Evolutionary conservation across 2,888 invertebrate genomes (phyloP), one percentile per base, ranked within the genome.

Genomic region (Sylvicola cinctus): DNA sequence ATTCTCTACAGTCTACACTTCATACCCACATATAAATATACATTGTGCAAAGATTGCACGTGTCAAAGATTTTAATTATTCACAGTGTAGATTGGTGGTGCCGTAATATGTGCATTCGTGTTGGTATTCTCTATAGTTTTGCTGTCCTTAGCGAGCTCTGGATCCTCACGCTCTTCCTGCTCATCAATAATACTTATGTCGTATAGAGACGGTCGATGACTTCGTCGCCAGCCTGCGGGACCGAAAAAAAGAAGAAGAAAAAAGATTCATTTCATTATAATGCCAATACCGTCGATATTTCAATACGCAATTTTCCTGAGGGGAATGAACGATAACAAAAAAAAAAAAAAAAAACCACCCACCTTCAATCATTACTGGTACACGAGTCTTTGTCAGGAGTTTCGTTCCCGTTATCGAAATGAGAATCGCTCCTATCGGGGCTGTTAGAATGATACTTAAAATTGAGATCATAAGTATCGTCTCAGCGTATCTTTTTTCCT

Each of bases 181-280:
- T 83, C 81, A 48, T 81, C 77, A 51, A 81, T 80, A 52, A 85
- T 83, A 41, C 81, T 79, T 40, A 85, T 84, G 52, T 84, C 84
- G 32, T 84, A 68, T 36, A 85, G 76, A 1, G 84, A 84, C 3
- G 81, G 83, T 39, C 81, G 64, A 49, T 83, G 76, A 32, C 78
- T 74, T 42, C 80, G 68, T 13, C 76, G 67, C 83, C 84, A 83
- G 37, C 77, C 78, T 60, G 44, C 42, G 37, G 36, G 34, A 32
- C 33, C 33, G 8, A 25, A 14, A 31, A 25, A 28, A 12, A 11
- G 10, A 31, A 16, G 15, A 31, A 2, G 16, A 27, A 34, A 34
- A 29, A 8, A 15, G 17, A 16, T 16, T 15, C 12, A 16, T 15
- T n/a, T 16, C n/a, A n/a, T n/a, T n/a, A n/a, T n/a, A n/a, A n/a